Evolutionary conservation across 2,888 invertebrate species (phyloP).

Genomic region (Sylvicola cinctus): DNA sequence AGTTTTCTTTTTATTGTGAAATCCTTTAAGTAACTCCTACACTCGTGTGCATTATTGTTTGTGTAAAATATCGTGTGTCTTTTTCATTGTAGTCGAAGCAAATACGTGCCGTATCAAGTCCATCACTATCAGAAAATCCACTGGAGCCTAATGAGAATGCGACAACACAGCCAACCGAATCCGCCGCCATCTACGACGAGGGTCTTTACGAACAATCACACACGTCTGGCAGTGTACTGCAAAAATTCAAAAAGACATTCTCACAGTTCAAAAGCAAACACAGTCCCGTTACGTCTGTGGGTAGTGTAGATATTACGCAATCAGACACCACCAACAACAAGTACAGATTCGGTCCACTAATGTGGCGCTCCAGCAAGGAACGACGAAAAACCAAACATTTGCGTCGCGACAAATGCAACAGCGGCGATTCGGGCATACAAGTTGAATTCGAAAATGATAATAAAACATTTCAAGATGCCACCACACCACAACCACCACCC

Average conservation of each 20-base stretch:
- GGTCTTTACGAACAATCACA: neutral
- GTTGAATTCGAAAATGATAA: conserved; percentile 33
- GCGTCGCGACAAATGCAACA: conserved; percentile 48
- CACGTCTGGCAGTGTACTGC: conserved; percentile 34
- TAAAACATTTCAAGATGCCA: conserved; percentile 3
- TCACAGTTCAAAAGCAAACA: conserved; percentile 25
- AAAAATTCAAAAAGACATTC: conserved; percentile 50
- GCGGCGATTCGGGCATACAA: conserved; percentile 54
- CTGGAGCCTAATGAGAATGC: conserved; percentile 8
- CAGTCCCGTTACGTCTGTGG: too few species aligned
- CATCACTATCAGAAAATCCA: conserved; percentile 18
- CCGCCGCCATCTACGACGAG: neutral
- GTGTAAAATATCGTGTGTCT: too few species aligned
- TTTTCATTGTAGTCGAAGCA: conserved; percentile 22
- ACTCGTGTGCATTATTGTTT: too few species aligned
- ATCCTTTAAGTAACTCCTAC: too few species aligned
- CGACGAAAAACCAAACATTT: conserved; percentile 46
- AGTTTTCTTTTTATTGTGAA: too few species aligned
- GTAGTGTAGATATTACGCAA: too few species aligned
- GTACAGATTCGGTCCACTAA: conserved; percentile 43
- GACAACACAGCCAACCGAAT: conserved; percentile 7
- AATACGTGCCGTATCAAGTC: conserved; percentile 24
- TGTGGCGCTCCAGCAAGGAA: conserved; percentile 51
- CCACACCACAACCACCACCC: too few species aligned
- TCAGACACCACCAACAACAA: too few species aligned